Percentiles rank a stretch among this genome's conserved stretches.
Evolutionary conservation across 1,140 invertebrate species (phyloP).

Genomic region (Andricus grossulariae): DNA sequence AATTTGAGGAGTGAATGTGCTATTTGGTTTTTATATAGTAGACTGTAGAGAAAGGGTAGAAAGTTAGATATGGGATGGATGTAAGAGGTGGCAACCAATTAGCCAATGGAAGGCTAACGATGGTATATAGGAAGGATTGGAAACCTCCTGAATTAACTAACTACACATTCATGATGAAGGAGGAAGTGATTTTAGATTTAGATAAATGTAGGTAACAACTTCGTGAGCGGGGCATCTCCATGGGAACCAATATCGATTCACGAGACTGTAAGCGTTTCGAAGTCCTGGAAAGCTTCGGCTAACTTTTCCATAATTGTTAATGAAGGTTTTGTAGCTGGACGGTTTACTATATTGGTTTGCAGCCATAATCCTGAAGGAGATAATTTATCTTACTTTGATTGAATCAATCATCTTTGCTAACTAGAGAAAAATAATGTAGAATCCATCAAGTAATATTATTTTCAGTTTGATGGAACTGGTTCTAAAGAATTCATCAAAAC

Average conservation of each 20-base stretch:
- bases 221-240: constrained; percentile 66
- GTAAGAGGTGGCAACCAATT: constrained; percentile 20
- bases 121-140: constrained; percentile 10
- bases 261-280: constrained; percentile 52
- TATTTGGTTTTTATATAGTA: background rate
- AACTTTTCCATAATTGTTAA: constrained; percentile 37
- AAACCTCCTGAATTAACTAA: constrained; percentile 26
- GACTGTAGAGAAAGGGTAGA: background rate
- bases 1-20: background rate
- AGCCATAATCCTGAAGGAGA: no score
- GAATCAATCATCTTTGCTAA: no score
- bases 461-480: no score
- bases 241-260: constrained; percentile 73
- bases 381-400: no score
- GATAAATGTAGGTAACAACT: constrained; percentile 68
- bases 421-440: no score
- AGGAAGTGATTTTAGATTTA: constrained; percentile 57
- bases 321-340: no score
- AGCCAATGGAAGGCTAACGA: constrained; percentile 22
- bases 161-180: constrained; percentile 44
- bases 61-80: constrained; percentile 1
- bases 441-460: no score
- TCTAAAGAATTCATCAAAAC: no score
- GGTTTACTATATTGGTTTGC: no score
- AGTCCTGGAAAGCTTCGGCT: constrained; percentile 54